phyloP scores from a whole-genome alignment of 2,797 vertebrate genomes.

The Capromys pilorides region DNA sequence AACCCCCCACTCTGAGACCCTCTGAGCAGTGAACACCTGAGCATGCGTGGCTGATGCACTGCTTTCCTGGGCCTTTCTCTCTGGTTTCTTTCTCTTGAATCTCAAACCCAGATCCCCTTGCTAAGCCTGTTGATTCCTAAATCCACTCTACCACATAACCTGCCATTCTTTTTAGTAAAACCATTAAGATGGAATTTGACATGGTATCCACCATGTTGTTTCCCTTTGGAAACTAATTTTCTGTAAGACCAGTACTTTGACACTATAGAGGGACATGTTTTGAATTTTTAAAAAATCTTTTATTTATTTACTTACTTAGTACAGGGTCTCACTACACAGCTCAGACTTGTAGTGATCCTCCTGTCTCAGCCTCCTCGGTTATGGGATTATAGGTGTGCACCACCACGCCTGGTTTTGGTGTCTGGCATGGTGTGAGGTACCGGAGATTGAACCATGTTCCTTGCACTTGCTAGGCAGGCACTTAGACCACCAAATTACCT shows the following conservation, averaged over 20 bases:
- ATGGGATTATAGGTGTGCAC: too few relatives aligned
- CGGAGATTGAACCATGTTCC: too few relatives aligned
- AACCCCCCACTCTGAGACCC: background rate
- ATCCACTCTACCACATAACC: constrained; percentile 1
- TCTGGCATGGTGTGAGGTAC: too few relatives aligned
- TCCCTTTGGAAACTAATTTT: constrained; percentile 18
- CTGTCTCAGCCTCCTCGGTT: too few relatives aligned
- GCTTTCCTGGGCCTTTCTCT: background rate
- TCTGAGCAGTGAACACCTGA: background rate
- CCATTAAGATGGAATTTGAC: constrained; percentile 20
- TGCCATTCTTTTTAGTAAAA: constrained; percentile 20
- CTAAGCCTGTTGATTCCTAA: background rate
- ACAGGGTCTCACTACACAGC: too few relatives aligned
- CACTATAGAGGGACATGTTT: background rate
- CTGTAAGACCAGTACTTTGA: constrained; percentile 10
- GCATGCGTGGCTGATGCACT: background rate
- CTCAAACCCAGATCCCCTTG: background rate
- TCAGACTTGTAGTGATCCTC: too few relatives aligned
- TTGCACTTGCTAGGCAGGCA: too few relatives aligned
- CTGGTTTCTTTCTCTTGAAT: background rate
- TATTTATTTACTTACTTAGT: too few relatives aligned
- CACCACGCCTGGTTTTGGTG: too few relatives aligned
- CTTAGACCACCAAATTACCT: too few relatives aligned
- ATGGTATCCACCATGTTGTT: background rate
- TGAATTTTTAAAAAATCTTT: background rate